Conservation (phyloP, 2,113 vertebrate genomes). For the Pampusana beccarii region DNA sequence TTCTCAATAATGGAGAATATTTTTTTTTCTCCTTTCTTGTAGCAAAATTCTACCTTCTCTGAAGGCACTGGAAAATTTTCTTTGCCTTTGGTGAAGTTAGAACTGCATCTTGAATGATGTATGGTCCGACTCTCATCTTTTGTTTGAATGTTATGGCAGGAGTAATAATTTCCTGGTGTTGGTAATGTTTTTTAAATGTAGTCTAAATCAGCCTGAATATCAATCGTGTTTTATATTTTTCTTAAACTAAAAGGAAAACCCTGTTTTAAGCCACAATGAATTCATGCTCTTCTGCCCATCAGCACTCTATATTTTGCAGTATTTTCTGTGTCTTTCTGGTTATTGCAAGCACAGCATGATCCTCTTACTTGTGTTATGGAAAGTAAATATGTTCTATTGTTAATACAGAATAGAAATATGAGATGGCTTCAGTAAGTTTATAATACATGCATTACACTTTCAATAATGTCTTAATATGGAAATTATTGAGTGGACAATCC, state of each 20-base stretch:
- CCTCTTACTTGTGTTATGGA: not conserved
- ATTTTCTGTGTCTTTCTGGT: not conserved
- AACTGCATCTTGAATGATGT: not conserved
- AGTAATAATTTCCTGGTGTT: not conserved
- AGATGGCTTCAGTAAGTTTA: slow-evolving; percentile 44
- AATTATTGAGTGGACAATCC: slow-evolving; percentile 48
- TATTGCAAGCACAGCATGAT: not conserved
- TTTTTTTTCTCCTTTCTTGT: not conserved
- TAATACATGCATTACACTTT: slow-evolving; percentile 25
- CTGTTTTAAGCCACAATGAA: not conserved
- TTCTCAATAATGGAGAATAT: not conserved
- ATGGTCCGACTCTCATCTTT: not conserved
- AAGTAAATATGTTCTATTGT: not conserved
- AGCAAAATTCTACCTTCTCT: not conserved
- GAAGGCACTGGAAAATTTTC: not conserved
- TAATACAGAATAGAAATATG: not conserved
- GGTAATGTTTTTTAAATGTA: not conserved
- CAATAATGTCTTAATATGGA: slow-evolving; percentile 11
- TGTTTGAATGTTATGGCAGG: not conserved
- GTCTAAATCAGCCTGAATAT: not conserved
- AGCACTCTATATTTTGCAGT: not conserved
- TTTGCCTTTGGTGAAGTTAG: not conserved
- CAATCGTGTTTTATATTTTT: not conserved
- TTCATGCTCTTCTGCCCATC: not conserved
- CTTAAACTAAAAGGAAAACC: not conserved